Conservation (phyloP, 2,113 vertebrate species). For the Rattus rattus region DNA sequence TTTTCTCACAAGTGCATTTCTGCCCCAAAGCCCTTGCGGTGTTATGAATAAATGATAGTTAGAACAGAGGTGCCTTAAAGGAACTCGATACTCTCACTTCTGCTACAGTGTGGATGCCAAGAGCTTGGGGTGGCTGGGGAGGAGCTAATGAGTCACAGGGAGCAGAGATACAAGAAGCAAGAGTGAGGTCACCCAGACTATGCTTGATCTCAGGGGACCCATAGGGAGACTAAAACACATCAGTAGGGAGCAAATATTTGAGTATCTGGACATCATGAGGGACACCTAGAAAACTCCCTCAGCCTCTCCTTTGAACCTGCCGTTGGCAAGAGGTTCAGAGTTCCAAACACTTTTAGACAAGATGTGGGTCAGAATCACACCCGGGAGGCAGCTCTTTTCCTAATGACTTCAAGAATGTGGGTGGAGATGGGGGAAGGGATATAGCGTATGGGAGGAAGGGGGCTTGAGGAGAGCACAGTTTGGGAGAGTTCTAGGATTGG, state of each 20-base stretch:
- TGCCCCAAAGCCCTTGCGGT: conserved; percentile 15
- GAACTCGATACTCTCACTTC: background rate
- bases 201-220: background rate
- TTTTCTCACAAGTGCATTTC: conserved; percentile 59
- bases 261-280: conserved; percentile 33
- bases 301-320: conserved; percentile 33
- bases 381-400: conserved; percentile 49
- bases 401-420: conserved; percentile 53
- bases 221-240: background rate
- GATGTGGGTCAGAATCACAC: conserved; percentile 63
- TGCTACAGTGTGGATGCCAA: background rate
- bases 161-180: accelerated
- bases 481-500: background rate
- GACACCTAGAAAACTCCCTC: conserved; percentile 36
- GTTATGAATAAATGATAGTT: conserved; percentile 51
- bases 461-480: background rate
- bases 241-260: background rate
- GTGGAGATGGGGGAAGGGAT: conserved; percentile 24
- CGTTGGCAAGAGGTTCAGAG: conserved; percentile 51
- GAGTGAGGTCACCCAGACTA: background rate
- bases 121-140: accelerated
- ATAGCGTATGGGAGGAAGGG: background rate
- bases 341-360: conserved; percentile 50
- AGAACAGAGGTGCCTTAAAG: background rate
- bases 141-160: background rate